These are phyloP conservation scores for Rhizomys pruinosus DNA, from an alignment of 2,113 vertebrate genomes.

Conservation along the genomic window DNA sequence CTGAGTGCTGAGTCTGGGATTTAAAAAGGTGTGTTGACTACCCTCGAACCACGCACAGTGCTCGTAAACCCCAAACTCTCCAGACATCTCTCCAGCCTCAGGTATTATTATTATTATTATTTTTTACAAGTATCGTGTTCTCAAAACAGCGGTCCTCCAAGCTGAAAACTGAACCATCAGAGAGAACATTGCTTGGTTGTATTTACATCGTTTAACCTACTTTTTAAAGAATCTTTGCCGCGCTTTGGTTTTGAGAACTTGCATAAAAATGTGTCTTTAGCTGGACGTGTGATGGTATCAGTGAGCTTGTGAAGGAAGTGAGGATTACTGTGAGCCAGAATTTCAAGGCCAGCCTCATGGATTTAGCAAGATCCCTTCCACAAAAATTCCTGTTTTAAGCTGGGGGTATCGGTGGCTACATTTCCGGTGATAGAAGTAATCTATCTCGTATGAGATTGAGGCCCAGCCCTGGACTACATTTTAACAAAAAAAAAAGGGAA, in stretches of 20 bases:
- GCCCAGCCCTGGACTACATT: too few species aligned
- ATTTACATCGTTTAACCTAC: not conserved
- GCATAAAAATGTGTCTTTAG: not conserved
- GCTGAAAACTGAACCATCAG: not conserved
- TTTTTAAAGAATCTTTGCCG: not conserved
- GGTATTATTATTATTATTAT: not conserved
- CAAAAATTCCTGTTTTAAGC: too few species aligned
- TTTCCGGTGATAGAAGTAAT: too few species aligned
- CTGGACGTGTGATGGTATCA: not conserved
- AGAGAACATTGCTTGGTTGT: too few species aligned
- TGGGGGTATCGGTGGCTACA: too few species aligned
- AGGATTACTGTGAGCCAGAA: not conserved
- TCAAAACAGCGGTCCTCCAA: not conserved
- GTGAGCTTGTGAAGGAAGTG: not conserved
- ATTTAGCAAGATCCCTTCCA: not conserved
- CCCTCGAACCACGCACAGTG: too few species aligned
- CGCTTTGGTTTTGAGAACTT: slow-evolving; percentile 16
- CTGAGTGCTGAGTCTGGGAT: too few species aligned
- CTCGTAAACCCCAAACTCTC: too few species aligned
- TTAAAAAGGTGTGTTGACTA: too few species aligned
- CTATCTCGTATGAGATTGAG: too few species aligned
- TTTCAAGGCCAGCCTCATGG: not conserved
- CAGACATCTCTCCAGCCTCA: too few species aligned
- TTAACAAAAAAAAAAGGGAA: too few species aligned
- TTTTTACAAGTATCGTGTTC: not conserved